Percentiles rank a stretch among this genome's conserved stretches.
Evolutionary conservation across 2,113 vertebrate species (phyloP).

Genomic region (Periophthalmus modestus): DNA sequence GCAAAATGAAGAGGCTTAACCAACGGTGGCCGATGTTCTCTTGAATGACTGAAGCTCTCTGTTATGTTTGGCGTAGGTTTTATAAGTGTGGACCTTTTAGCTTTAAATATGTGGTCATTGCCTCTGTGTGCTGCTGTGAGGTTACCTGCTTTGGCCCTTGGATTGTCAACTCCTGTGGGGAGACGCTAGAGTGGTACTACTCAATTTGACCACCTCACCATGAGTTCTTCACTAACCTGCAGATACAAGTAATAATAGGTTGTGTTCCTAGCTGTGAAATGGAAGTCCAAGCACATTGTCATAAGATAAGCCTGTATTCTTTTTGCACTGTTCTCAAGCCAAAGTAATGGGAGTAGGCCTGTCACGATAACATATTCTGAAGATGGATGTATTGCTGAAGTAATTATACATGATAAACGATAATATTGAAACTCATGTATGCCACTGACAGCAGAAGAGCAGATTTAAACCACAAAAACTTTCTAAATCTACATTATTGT

Average conservation of each 20-base stretch:
- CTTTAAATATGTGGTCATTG: not conserved
- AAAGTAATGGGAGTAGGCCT: not conserved
- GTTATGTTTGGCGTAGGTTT: not conserved
- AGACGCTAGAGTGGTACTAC: not conserved
- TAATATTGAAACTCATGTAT: no score
- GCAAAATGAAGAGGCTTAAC: not conserved
- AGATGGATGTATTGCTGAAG: no score
- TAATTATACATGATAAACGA: no score
- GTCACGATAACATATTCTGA: no score
- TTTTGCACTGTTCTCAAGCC: not conserved
- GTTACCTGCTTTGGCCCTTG: not conserved
- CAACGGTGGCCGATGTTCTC: not conserved
- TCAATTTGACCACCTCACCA: not conserved
- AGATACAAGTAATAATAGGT: not conserved
- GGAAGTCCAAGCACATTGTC: not conserved
- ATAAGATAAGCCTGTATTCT: not conserved
- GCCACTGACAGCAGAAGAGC: no score
- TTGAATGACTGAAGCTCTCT: not conserved
- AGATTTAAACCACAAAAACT: no score
- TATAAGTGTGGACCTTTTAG: not conserved
- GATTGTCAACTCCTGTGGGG: not conserved
- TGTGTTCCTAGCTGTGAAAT: not conserved
- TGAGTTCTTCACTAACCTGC: not conserved
- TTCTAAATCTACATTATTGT: no score
- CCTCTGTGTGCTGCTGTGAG: not conserved